A percentile compares a stretch with the other conserved stretches of the same genome.
Evolutionary conservation across 2,113 vertebrate species (phyloP).

Genomic region (Amphilophus citrinellus): DNA sequence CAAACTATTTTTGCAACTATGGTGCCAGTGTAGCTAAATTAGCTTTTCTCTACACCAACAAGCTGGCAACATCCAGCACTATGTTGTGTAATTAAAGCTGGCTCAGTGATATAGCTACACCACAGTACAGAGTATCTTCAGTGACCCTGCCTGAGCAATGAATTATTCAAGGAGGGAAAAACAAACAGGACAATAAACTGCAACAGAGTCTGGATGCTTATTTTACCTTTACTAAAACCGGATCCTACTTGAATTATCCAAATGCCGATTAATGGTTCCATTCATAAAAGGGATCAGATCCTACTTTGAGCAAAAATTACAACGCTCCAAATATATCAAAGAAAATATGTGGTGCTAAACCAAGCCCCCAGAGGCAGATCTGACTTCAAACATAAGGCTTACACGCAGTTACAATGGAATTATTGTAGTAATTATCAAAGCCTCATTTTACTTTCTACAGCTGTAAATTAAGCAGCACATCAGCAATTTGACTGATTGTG

Average conservation of each 20-base stretch:
- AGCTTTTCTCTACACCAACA: neutral
- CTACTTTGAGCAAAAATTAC: neutral
- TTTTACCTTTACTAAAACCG: neutral
- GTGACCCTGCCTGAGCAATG: neutral
- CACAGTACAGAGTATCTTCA: neutral
- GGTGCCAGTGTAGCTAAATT: neutral
- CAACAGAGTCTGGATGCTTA: rapidly evolving
- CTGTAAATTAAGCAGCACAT: neutral
- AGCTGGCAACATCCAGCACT: neutral
- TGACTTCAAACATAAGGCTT: neutral
- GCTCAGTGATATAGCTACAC: neutral
- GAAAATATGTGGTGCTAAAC: neutral
- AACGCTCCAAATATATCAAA: neutral
- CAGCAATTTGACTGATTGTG: neutral
- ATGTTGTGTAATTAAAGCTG: neutral
- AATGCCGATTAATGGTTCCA: neutral
- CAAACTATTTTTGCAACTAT: neutral
- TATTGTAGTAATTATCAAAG: neutral
- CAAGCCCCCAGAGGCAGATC: neutral
- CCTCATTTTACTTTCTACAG: neutral
- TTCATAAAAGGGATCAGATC: neutral
- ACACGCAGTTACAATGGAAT: neutral
- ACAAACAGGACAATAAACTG: neutral
- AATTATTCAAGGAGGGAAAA: conserved; percentile 28
- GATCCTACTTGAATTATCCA: neutral